Conservation (phyloP, 2,113 vertebrate genomes). For the Entelurus aequoreus region DNA sequence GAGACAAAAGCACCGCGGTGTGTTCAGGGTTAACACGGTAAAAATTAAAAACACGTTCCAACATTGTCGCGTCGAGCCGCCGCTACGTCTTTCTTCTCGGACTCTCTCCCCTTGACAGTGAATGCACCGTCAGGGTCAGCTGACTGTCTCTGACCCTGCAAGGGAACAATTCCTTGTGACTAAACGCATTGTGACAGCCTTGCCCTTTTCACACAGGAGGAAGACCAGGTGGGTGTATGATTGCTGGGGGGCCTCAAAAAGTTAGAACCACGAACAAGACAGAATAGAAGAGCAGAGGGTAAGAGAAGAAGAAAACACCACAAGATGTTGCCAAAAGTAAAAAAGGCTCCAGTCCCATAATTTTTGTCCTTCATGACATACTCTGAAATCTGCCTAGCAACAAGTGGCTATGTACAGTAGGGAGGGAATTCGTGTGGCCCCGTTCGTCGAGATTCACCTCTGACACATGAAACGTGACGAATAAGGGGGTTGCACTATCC, state of each 20-base stretch:
- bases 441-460: too few relatives aligned
- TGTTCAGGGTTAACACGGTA: too few relatives aligned
- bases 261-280: not conserved
- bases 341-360: too few relatives aligned
- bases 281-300: not conserved
- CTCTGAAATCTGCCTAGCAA: not conserved
- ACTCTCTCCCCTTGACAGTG: constrained; percentile 41
- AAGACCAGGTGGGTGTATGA: constrained; percentile 34
- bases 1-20: too few relatives aligned
- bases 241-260: constrained; percentile 6
- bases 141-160: constrained; percentile 48
- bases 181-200: constrained; percentile 64
- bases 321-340: too few relatives aligned
- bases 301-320: not conserved
- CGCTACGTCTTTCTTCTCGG: constrained; percentile 26
- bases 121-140: constrained; percentile 54
- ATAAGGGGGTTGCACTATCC: too few relatives aligned
- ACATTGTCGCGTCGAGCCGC: constrained; percentile 10
- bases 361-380: too few relatives aligned
- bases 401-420: not conserved
- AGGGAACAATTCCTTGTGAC: constrained; percentile 49
- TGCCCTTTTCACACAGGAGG: constrained; percentile 59
- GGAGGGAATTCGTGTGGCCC: too few relatives aligned
- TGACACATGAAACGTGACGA: too few relatives aligned
- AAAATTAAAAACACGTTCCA: constrained; percentile 14